Evolutionary conservation across 2,113 vertebrate species (phyloP).

Genomic region (Burhinus oedicnemus): DNA sequence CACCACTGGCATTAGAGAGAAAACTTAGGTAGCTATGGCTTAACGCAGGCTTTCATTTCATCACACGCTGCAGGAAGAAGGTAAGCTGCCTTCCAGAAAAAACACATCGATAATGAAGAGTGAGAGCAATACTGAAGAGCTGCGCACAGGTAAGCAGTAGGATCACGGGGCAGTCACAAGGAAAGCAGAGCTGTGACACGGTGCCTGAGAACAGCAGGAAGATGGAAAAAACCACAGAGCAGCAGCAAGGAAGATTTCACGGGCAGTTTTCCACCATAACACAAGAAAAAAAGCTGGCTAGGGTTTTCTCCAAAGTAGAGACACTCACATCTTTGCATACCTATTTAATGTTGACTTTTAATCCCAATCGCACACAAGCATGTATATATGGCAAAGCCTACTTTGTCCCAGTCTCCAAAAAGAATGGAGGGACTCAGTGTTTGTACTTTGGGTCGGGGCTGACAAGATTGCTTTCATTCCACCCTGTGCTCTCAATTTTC

Average conservation of each 20-base stretch:
- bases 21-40: neutral
- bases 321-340: neutral
- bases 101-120: accelerated
- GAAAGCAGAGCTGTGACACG: neutral
- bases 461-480: neutral
- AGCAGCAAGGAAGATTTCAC: neutral
- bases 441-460: neutral
- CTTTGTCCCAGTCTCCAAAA: neutral
- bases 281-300: neutral
- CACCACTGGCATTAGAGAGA: neutral
- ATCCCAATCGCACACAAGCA: neutral
- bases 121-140: neutral
- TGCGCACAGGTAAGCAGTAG: neutral
- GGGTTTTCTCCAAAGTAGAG: neutral
- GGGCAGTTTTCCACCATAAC: neutral
- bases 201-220: neutral
- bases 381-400: neutral
- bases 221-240: neutral
- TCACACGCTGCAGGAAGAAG: neutral
- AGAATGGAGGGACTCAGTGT: neutral
- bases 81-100: neutral
- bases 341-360: neutral
- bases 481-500: neutral
- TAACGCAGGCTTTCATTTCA: neutral
- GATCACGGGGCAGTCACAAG: neutral